A percentile compares a stretch with the other conserved stretches of the same genome.
Evolutionary conservation across 2,797 vertebrate genomes (phyloP).

Genomic region (Sandelia bainsii): DNA sequence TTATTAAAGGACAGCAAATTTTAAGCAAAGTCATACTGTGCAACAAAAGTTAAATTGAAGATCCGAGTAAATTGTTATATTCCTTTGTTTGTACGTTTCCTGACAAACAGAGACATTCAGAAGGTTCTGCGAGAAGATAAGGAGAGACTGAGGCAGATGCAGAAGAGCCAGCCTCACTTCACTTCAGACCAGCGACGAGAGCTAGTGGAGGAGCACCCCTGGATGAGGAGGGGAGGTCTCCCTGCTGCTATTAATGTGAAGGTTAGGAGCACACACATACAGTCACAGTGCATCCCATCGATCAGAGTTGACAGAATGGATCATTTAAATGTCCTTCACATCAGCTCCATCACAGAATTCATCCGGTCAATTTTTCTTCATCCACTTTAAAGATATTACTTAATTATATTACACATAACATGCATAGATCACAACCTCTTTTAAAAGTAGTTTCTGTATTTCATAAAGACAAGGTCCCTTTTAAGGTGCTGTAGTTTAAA

Average conservation of each 20-base stretch:
- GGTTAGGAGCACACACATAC: constrained; percentile 68
- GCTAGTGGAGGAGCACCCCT: constrained; percentile 91
- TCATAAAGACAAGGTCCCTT: no score
- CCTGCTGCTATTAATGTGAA: constrained; percentile 88
- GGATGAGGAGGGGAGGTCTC: constrained; percentile 90
- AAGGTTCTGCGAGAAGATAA: constrained; percentile 91
- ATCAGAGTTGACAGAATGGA: no score
- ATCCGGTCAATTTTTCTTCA: no score
- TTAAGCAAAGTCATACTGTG: not conserved
- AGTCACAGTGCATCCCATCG: not conserved
- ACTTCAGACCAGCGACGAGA: constrained; percentile 90
- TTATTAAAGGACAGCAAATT: not conserved
- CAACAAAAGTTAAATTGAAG: not conserved
- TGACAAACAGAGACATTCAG: constrained; percentile 84
- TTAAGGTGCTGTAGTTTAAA: no score
- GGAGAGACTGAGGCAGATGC: constrained; percentile 89
- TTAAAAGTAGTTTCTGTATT: no score
- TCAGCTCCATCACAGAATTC: no score
- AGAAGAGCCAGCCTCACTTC: constrained; percentile 92
- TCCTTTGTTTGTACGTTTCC: not conserved
- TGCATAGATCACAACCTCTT: no score
- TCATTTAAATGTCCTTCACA: no score
- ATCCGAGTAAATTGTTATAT: not conserved
- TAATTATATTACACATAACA: no score
- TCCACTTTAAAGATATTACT: no score